Conservation (phyloP, 2,888 invertebrate species). For the Metallyticus violacea region DNA sequence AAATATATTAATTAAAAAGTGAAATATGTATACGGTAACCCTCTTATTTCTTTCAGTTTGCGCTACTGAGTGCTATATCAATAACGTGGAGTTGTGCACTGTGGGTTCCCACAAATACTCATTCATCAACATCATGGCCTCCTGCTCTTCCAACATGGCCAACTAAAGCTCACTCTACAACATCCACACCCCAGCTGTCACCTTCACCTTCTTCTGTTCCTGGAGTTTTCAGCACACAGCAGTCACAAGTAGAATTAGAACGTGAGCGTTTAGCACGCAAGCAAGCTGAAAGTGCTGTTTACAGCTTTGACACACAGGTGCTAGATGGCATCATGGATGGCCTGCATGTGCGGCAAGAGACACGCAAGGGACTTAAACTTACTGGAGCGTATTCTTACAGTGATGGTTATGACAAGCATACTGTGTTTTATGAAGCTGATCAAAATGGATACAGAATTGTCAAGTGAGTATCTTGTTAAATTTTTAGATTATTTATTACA, state of each 20-base stretch:
- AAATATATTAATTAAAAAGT: no score
- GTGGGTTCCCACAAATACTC: not conserved
- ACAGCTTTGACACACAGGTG: conserved; percentile 48
- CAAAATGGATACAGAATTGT: conserved; percentile 59
- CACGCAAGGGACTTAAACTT: conserved; percentile 48
- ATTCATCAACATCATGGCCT: not conserved
- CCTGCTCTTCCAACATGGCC: not conserved
- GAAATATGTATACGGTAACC: not conserved
- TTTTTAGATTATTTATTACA: not conserved
- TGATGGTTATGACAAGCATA: conserved; percentile 57
- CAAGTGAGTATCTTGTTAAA: conserved; percentile 46
- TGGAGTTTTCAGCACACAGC: not conserved
- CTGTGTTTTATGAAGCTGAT: conserved; percentile 58
- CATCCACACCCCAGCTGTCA: not conserved
- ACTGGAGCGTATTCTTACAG: conserved; percentile 58
- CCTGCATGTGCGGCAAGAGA: conserved; percentile 47
- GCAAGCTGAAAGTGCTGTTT: conserved; percentile 46
- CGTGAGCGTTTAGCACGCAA: not conserved
- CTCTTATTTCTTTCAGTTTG: not conserved
- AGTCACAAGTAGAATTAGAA: not conserved
- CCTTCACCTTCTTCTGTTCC: not conserved
- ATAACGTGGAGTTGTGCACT: not conserved
- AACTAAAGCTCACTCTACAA: not conserved
- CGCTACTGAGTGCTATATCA: not conserved
- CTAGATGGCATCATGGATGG: conserved; percentile 52